A percentile compares a stretch with the other conserved stretches of the same genome.
These are phyloP conservation scores for Caenorhabditis remanei DNA, from an alignment of 1,140 invertebrate species.

Conservation along the genomic window DNA sequence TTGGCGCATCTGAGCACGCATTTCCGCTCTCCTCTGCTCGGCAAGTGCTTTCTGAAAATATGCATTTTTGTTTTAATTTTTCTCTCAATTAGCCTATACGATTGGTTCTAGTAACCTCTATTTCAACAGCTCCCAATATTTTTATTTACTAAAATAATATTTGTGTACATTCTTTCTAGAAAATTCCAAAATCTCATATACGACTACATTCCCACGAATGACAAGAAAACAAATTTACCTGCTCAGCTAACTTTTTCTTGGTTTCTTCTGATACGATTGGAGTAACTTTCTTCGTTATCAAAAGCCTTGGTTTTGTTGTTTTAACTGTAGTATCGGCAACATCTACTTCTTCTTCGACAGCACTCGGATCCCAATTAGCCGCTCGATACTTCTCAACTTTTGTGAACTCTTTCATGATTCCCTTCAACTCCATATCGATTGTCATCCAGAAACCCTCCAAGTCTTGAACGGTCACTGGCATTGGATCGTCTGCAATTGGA, in stretches of 20 bases:
- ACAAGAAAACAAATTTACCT: constrained; percentile 4
- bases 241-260: constrained; percentile 22
- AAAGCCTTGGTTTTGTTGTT: neutral
- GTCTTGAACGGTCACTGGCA: constrained; percentile 27
- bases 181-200: too few species aligned
- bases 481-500: neutral
- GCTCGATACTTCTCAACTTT: constrained; percentile 24
- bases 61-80: too few species aligned
- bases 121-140: too few species aligned
- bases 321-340: neutral
- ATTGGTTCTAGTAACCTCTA: too few species aligned
- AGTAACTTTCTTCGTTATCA: constrained; percentile 4
- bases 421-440: constrained; percentile 21
- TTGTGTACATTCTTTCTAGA: too few species aligned
- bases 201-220: neutral
- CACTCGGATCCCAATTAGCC: constrained; percentile 4
- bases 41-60: constrained; percentile 27
- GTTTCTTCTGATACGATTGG: constrained; percentile 30
- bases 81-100: too few species aligned
- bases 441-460: constrained; percentile 41
- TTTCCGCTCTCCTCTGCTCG: constrained; percentile 32
- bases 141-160: too few species aligned
- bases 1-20: constrained; percentile 23
- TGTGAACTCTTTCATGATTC: constrained; percentile 15
- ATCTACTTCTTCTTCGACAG: constrained; percentile 10